phyloP scores from a whole-genome alignment of 2,113 vertebrate genomes.

The Sceloporus tristichus region DNA sequence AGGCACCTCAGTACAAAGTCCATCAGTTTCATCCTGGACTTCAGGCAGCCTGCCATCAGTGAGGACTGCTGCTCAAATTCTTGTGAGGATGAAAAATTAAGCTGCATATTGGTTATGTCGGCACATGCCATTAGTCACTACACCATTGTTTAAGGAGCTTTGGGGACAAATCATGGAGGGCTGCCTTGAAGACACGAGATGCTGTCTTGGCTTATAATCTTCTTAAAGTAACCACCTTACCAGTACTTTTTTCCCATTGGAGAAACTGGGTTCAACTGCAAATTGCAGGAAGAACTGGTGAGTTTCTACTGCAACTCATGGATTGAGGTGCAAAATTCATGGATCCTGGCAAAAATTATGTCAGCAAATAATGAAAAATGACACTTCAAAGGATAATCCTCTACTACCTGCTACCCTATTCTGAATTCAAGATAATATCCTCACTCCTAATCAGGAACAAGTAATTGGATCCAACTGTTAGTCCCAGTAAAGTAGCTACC shows the following conservation, averaged over 20 bases:
- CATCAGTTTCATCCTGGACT: too few species aligned
- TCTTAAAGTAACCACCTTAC: background rate
- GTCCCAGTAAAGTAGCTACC: too few species aligned
- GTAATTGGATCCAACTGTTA: too few species aligned
- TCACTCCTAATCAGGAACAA: too few species aligned
- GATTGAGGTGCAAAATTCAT: background rate
- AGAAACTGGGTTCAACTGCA: background rate
- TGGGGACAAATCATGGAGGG: background rate
- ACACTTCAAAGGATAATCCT: too few species aligned
- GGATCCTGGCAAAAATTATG: background rate
- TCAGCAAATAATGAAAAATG: background rate
- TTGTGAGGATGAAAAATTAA: too few species aligned
- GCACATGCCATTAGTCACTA: background rate
- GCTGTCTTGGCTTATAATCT: background rate
- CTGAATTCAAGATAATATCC: too few species aligned
- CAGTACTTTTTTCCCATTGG: background rate
- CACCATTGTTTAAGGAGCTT: background rate
- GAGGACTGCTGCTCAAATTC: too few species aligned
- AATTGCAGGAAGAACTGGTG: too few species aligned
- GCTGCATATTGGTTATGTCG: background rate
- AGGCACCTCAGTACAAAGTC: background rate
- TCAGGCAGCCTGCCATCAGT: too few species aligned
- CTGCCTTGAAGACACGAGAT: background rate
- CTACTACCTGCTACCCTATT: too few species aligned
- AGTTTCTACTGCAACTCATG: too few species aligned